Percentiles rank a stretch among this genome's conserved stretches.
Evolutionary conservation across 2,888 invertebrate species (phyloP).

Genomic region (Chouioia cunea): DNA sequence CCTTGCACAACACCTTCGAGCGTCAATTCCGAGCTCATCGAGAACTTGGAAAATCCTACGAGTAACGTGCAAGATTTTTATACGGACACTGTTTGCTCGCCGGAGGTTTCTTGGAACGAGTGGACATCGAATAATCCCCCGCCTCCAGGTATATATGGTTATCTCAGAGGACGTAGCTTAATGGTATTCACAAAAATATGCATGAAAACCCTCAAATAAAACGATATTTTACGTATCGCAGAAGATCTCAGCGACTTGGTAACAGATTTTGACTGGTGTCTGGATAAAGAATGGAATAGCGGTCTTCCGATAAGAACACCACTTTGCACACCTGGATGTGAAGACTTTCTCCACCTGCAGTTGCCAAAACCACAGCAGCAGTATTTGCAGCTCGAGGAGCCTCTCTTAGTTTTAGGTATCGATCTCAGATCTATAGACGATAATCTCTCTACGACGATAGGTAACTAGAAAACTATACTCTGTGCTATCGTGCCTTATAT

Average conservation of each 20-base stretch:
- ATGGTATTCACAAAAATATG: no score
- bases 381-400: slow-evolving; percentile 62
- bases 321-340: slow-evolving; percentile 72
- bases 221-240: slow-evolving; percentile 12
- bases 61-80: slow-evolving; percentile 57
- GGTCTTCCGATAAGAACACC: slow-evolving; percentile 72
- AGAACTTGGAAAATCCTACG: slow-evolving; percentile 48
- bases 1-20: slow-evolving; percentile 56
- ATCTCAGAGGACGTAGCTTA: no score
- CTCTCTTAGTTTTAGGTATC: slow-evolving; percentile 66
- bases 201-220: not conserved
- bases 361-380: slow-evolving; percentile 64
- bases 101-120: slow-evolving; percentile 62
- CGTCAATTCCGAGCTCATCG: slow-evolving; percentile 54
- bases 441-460: slow-evolving; percentile 30
- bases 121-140: slow-evolving; percentile 59
- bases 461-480: slow-evolving; percentile 12
- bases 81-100: slow-evolving; percentile 60
- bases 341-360: slow-evolving; percentile 69
- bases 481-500: no score
- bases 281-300: slow-evolving; percentile 64
- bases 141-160: slow-evolving; percentile 53
- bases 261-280: slow-evolving; percentile 64
- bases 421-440: slow-evolving; percentile 64
- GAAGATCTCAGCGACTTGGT: slow-evolving; percentile 63